Evolutionary conservation across 2,888 invertebrate species (phyloP).

Genomic region (Calameuta filiformis): DNA sequence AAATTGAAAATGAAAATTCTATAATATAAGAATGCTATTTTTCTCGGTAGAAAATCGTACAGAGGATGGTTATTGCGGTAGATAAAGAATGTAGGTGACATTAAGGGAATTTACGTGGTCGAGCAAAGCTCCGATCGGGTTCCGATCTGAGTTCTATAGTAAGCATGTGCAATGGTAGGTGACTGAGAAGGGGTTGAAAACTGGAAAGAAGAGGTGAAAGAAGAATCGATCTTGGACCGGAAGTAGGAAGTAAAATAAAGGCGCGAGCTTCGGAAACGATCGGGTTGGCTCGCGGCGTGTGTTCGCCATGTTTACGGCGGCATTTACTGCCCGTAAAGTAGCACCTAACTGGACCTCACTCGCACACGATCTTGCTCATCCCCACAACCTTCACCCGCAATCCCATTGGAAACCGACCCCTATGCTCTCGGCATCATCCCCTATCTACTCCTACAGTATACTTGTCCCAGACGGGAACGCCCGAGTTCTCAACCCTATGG

Average conservation of each 20-base stretch:
- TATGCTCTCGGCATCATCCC: conserved; percentile 9
- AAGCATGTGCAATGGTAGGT: background rate
- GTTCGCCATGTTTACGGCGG: conserved; percentile 48
- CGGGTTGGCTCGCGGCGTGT: conserved; percentile 29
- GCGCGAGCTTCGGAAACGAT: background rate
- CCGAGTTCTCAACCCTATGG: conserved; percentile 15
- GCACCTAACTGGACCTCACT: conserved; percentile 50
- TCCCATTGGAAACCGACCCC: conserved; percentile 11
- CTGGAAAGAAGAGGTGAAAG: background rate
- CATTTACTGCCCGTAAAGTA: conserved; percentile 53
- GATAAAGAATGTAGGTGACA: background rate
- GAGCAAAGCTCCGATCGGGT: background rate
- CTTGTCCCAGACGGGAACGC: background rate
- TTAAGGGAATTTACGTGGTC: background rate
- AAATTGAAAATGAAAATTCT: background rate
- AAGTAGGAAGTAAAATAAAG: background rate
- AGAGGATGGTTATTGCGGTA: background rate
- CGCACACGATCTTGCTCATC: conserved; percentile 30
- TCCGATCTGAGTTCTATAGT: background rate
- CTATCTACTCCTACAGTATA: conserved; percentile 2
- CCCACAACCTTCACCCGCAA: conserved; percentile 10
- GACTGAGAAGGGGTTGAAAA: background rate
- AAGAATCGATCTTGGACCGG: background rate
- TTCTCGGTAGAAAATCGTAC: background rate
- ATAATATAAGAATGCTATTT: background rate